Percentiles rank a stretch among this genome's conserved stretches.
phyloP scores from a whole-genome alignment of 2,113 vertebrate species.

The Ammodytes dubius region DNA sequence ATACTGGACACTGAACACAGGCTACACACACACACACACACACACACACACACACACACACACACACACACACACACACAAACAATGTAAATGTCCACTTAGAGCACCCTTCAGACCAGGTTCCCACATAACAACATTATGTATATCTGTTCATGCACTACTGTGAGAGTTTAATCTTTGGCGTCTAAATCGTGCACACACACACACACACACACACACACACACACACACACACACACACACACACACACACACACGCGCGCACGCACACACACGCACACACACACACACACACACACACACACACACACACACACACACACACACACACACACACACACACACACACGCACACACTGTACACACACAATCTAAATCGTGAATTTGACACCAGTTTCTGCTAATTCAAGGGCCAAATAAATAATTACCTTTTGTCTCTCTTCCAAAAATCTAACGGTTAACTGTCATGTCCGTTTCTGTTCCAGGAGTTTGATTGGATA shows the following conservation, averaged over 20 bases:
- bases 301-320: too few species aligned
- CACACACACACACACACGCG: too few species aligned
- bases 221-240: too few species aligned
- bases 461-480: constrained; percentile 9
- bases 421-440: constrained; percentile 1
- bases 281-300: too few species aligned
- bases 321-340: too few species aligned
- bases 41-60: too few species aligned
- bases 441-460: constrained; percentile 20
- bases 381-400: background rate
- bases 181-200: background rate
- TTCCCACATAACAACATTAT: background rate
- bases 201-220: too few species aligned
- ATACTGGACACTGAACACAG: too few species aligned
- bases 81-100: constrained; percentile 11
- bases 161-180: constrained; percentile 1
- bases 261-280: too few species aligned
- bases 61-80: background rate
- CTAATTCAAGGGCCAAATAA: constrained; percentile 8
- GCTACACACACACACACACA: too few species aligned
- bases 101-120: constrained; percentile 5
- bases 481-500: constrained; percentile 28
- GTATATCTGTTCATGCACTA: background rate
- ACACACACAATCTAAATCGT: background rate
- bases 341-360: too few species aligned